Percentiles rank a stretch among this genome's conserved stretches.
Conservation (phyloP, 2,113 vertebrate genomes). For the Brienomyrus longianalis region DNA sequence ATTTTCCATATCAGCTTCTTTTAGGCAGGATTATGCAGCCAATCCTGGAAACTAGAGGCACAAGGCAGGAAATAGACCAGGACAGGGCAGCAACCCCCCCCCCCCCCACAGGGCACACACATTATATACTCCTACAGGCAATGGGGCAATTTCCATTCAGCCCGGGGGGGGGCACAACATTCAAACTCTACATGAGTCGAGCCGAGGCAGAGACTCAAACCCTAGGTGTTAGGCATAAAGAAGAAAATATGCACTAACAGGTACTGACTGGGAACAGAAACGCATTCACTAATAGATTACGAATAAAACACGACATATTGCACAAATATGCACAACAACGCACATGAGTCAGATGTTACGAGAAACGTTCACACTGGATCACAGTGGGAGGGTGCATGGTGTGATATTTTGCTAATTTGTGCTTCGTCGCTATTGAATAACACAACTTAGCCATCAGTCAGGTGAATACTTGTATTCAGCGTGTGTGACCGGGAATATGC, state of each 20-base stretch:
- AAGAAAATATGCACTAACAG: background rate
- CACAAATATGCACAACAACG: background rate
- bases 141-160: background rate
- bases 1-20: too few relatives aligned
- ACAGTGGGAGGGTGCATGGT: background rate
- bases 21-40: background rate
- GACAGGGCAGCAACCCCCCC: too few relatives aligned
- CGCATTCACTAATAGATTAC: background rate
- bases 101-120: background rate
- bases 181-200: too few relatives aligned
- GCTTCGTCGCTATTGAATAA: background rate
- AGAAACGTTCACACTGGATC: too few relatives aligned
- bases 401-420: background rate
- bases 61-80: too few relatives aligned
- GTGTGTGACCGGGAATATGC: background rate
- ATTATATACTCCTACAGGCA: background rate
- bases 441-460: background rate
- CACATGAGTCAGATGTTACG: background rate
- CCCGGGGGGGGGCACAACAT: background rate
- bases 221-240: too few relatives aligned
- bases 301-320: too few relatives aligned
- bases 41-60: too few relatives aligned
- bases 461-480: background rate
- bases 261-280: background rate
- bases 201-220: too few relatives aligned